Evolutionary conservation across 2,888 invertebrate species (phyloP).

Genomic region (Drosophila aldrichi): DNA sequence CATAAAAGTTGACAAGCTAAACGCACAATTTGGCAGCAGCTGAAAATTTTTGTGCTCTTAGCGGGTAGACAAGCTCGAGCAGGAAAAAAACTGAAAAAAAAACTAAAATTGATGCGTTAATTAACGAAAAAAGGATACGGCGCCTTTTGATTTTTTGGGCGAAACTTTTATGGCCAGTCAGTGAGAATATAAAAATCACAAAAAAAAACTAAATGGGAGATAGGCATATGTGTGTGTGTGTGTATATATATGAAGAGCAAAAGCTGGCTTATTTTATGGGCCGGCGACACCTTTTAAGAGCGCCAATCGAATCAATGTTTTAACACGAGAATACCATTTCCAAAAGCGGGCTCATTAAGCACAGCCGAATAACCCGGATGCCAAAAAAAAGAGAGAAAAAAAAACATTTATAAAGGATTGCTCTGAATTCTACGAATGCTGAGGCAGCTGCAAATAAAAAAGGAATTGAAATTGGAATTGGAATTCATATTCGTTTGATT

Average conservation of each 20-base stretch:
- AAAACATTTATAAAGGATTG: conserved; percentile 42
- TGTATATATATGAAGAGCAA: conserved; percentile 1
- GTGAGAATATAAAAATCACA: conserved; percentile 10
- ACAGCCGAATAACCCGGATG: conserved; percentile 55
- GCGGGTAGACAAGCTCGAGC: conserved; percentile 14
- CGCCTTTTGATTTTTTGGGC: conserved; percentile 65
- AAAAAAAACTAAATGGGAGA: conserved; percentile 17
- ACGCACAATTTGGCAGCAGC: conserved; percentile 64
- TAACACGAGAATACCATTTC: conserved; percentile 80
- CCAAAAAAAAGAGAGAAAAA: conserved; percentile 29
- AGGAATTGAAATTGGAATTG: conserved; percentile 42
- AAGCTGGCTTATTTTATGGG: conserved; percentile 58
- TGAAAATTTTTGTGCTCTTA: conserved; percentile 38
- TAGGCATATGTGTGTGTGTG: background rate
- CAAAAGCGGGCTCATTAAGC: conserved; percentile 74
- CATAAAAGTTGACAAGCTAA: conserved; percentile 61
- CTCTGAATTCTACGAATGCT: conserved; percentile 71
- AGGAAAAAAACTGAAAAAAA: background rate
- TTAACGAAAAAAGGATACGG: conserved; percentile 70
- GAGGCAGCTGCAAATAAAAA: conserved; percentile 69
- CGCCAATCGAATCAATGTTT: conserved; percentile 82
- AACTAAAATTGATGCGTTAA: conserved; percentile 57
- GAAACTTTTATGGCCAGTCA: conserved; percentile 64
- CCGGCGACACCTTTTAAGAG: conserved; percentile 79
- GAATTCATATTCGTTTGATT: conserved; percentile 79